A percentile compares a stretch with the other conserved stretches of the same genome.
Evolutionary conservation across 2,113 vertebrate species (phyloP).

Genomic region (Pangasianodon hypophthalmus): DNA sequence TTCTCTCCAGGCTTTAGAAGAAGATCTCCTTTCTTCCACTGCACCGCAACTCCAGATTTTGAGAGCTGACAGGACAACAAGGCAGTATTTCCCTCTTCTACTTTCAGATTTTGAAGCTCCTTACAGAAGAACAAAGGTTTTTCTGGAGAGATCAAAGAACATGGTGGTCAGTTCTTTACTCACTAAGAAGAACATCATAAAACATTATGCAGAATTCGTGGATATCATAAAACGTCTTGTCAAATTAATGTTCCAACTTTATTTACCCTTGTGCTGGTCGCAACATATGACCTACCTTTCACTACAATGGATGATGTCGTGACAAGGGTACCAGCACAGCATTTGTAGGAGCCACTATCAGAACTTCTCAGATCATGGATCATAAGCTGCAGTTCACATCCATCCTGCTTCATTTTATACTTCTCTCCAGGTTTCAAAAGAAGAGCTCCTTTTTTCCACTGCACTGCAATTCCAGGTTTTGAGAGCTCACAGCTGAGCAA

Average conservation of each 20-base stretch:
- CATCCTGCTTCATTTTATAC: slow-evolving; percentile 78
- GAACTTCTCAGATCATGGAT: slow-evolving; percentile 72
- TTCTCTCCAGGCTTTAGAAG: slow-evolving; percentile 62
- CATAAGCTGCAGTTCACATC: slow-evolving; percentile 70
- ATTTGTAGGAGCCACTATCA: slow-evolving; percentile 77
- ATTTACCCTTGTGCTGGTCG: not conserved
- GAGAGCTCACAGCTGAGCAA: not conserved
- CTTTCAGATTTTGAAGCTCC: slow-evolving; percentile 69
- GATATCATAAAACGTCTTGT: too few species aligned
- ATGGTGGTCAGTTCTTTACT: not conserved
- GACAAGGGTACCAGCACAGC: slow-evolving; percentile 68
- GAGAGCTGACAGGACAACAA: slow-evolving; percentile 72
- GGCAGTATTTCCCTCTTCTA: slow-evolving; percentile 65
- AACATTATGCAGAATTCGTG: not conserved
- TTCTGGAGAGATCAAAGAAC: not conserved
- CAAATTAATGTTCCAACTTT: not conserved
- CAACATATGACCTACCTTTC: slow-evolving; percentile 69
- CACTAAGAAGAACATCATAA: not conserved
- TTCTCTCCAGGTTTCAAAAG: slow-evolving; percentile 74
- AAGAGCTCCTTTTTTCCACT: not conserved
- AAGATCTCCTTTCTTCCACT: slow-evolving; percentile 72
- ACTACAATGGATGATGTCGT: slow-evolving; percentile 73
- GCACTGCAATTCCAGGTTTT: not conserved
- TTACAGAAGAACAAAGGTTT: slow-evolving; percentile 64
- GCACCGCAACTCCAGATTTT: slow-evolving; percentile 50